Conservation (phyloP, 2,113 vertebrate species). For the Illadopsis cleaveri region DNA sequence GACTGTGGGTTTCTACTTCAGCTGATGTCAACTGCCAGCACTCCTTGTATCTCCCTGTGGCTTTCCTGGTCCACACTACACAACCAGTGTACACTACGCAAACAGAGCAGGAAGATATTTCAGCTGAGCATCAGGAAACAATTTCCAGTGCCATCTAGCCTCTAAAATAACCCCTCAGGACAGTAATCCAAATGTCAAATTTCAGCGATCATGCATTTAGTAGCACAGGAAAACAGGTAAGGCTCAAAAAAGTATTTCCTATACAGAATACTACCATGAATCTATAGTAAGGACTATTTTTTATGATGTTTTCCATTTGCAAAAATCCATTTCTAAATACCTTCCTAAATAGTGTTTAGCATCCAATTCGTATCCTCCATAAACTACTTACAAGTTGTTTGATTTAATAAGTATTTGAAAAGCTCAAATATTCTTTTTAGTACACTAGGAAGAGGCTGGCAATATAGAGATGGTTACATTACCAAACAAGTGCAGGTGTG, state of each 20-base stretch:
- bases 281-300: neutral
- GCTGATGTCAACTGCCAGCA: neutral
- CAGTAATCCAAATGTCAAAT: neutral
- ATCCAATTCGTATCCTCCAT: neutral
- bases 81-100: neutral
- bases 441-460: neutral
- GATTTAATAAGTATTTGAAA: neutral
- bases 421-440: neutral
- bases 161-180: neutral
- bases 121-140: neutral
- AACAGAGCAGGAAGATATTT: neutral
- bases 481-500: neutral
- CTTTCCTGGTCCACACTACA: neutral
- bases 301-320: neutral
- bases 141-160: neutral
- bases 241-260: neutral
- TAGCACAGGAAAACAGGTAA: neutral
- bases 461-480: neutral
- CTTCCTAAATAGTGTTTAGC: neutral
- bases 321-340: neutral
- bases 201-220: neutral
- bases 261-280: neutral
- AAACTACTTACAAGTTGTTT: neutral
- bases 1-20: neutral
- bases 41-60: neutral